Conservation (phyloP, 2,797 vertebrate species). For the Malurus splendens region DNA sequence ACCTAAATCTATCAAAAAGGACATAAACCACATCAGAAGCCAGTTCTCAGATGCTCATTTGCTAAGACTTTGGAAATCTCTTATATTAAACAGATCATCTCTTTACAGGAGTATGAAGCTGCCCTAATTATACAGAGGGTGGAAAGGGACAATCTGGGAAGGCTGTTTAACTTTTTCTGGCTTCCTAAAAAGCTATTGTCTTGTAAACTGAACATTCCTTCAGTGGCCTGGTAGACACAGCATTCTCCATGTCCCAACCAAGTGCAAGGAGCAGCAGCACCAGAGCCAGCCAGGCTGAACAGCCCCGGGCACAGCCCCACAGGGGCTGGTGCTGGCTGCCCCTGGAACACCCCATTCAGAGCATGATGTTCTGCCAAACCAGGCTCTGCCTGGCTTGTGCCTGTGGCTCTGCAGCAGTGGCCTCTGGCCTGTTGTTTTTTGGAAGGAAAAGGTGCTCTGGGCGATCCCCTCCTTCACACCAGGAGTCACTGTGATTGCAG, state of each 20-base stretch:
- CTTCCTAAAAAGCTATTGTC: conserved; percentile 45
- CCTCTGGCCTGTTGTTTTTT: not conserved
- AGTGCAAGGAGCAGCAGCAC: not conserved
- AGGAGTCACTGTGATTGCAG: not conserved
- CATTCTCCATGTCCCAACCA: not conserved
- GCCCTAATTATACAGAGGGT: conserved; percentile 1
- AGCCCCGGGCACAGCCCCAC: not conserved
- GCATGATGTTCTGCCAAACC: not conserved
- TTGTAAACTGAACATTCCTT: conserved; percentile 51
- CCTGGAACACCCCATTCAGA: rapidly evolving
- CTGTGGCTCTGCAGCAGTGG: not conserved
- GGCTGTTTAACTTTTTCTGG: conserved; percentile 40
- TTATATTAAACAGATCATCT: conserved; percentile 43
- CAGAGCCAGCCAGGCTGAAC: not conserved
- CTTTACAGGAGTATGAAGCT: conserved; percentile 1
- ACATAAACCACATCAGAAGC: conserved; percentile 54
- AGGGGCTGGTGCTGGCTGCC: not conserved
- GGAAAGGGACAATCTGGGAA: conserved; percentile 4
- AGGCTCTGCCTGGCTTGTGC: rapidly evolving
- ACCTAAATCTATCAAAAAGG: conserved; percentile 44
- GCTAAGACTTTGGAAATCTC: conserved; percentile 37
- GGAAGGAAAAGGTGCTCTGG: not conserved
- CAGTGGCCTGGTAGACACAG: conserved; percentile 34
- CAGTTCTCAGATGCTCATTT: conserved; percentile 25
- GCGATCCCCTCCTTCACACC: not conserved